A percentile compares a stretch with the other conserved stretches of the same genome.
Conservation (phyloP, 2,888 invertebrate species). For the Archips xylosteana region DNA sequence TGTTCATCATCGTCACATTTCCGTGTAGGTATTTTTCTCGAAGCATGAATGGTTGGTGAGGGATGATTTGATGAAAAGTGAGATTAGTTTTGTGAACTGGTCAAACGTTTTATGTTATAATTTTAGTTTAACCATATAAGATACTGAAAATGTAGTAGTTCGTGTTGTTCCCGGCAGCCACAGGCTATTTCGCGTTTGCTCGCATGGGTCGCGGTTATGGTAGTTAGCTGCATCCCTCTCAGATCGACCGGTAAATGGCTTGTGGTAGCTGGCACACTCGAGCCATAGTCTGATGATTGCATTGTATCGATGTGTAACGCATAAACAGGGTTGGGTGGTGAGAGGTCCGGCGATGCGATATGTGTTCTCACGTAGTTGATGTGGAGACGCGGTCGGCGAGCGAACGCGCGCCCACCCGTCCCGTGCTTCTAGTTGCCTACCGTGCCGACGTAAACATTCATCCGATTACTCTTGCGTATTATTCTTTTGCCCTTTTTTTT, state of each 20-base stretch:
- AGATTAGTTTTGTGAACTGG: background rate
- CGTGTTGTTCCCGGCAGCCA: background rate
- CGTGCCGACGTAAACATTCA: constrained; percentile 52
- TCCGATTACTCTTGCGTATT: constrained; percentile 43
- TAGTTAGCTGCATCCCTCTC: constrained; percentile 3
- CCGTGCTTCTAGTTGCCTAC: constrained; percentile 85
- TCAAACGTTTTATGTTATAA: background rate
- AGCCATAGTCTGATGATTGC: background rate
- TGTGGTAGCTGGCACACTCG: background rate
- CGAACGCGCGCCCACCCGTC: constrained; percentile 56
- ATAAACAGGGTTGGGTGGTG: constrained; percentile 52
- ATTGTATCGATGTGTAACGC: background rate
- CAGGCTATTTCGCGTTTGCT: background rate
- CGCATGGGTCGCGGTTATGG: constrained; percentile 7
- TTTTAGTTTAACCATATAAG: background rate
- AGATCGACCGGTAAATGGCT: background rate
- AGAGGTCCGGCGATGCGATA: constrained; percentile 59
- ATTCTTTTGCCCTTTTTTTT: constrained; percentile 71
- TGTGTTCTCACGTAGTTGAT: constrained; percentile 73
- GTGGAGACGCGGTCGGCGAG: constrained; percentile 61
- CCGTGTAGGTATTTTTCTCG: background rate
- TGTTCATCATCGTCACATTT: background rate
- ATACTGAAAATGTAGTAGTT: background rate
- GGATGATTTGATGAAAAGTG: background rate
- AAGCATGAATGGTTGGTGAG: background rate